Conservation (phyloP, 2,888 invertebrate species). For the Stenodera caucasica region DNA sequence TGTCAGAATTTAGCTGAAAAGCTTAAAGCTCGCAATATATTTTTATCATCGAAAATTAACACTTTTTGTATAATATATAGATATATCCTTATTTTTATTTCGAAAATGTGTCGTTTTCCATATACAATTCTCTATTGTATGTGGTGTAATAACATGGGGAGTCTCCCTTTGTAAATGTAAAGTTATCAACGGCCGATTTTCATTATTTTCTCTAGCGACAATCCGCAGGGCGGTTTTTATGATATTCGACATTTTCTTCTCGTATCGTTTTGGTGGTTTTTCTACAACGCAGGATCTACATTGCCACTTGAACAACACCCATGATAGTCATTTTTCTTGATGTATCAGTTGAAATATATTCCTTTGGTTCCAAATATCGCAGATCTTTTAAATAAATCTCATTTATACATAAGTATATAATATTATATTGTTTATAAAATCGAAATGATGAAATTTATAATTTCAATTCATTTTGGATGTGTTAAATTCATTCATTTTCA, state of each 20-base stretch:
- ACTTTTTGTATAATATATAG: background rate
- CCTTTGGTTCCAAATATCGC: conserved; percentile 43
- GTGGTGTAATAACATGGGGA: background rate
- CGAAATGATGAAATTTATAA: too few species aligned
- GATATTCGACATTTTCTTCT: conserved; percentile 23
- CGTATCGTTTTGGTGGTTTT: conserved; percentile 25
- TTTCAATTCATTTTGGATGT: too few species aligned
- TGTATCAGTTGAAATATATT: conserved; percentile 47
- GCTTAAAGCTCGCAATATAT: background rate
- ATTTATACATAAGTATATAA: too few species aligned
- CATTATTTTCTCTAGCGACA: conserved; percentile 18
- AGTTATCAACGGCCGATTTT: conserved; percentile 13
- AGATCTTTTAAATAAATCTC: conserved; percentile 42
- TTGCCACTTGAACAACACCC: conserved; percentile 45
- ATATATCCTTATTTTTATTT: background rate
- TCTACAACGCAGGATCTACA: conserved; percentile 28
- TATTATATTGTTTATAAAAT: too few species aligned
- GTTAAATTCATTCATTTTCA: conserved; percentile 11
- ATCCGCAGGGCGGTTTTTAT: conserved; percentile 24
- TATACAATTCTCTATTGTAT: background rate
- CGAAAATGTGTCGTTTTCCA: background rate
- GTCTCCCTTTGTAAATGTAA: conserved; percentile 3
- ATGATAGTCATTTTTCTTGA: conserved; percentile 47
- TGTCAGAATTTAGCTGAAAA: background rate
- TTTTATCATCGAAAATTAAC: background rate